These are phyloP conservation scores for Chiridota heheva DNA, from an alignment of 35 echinoderm and acorn worm genomes.

Conservation along the genomic window DNA sequence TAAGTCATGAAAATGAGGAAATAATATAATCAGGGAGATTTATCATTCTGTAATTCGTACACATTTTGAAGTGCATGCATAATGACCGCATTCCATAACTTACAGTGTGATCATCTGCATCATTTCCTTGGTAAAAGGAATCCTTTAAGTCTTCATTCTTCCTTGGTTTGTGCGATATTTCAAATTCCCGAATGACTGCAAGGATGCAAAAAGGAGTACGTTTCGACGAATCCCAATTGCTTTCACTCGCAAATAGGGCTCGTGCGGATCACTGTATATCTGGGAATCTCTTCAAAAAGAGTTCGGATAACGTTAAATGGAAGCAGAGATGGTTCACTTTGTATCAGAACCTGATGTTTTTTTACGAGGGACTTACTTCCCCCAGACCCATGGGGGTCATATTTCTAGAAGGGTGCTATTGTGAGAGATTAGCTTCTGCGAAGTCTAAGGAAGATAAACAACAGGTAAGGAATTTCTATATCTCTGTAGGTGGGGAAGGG, in stretches of 20 bases:
- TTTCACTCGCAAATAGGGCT: conserved; percentile 64
- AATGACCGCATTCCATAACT: too few species aligned
- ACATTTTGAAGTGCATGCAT: too few species aligned
- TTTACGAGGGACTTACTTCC: conserved; percentile 80
- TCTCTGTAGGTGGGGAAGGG: too few species aligned
- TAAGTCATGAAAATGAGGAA: too few species aligned
- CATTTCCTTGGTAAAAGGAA: too few species aligned
- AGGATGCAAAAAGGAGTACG: conserved; percentile 99
- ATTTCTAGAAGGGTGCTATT: conserved; percentile 87
- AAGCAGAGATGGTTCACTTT: conserved; percentile 92
- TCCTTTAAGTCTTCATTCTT: too few species aligned
- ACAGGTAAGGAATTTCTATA: conserved; percentile 47
- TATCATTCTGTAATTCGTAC: too few species aligned
- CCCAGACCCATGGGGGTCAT: conserved; percentile 61
- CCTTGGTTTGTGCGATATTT: too few species aligned
- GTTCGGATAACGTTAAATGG: conserved; percentile 93
- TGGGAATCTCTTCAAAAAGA: conserved; percentile 93
- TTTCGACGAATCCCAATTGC: conserved; percentile 77
- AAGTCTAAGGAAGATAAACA: conserved; percentile 77
- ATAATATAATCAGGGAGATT: too few species aligned
- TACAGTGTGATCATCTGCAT: too few species aligned
- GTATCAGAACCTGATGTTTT: conserved; percentile 95
- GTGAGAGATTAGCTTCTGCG: conserved; percentile 60
- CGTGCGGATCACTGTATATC: conserved; percentile 79
- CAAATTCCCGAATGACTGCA: too few species aligned